Conservation (phyloP, 2,797 vertebrate genomes). For the Tolypeutes matacus region DNA sequence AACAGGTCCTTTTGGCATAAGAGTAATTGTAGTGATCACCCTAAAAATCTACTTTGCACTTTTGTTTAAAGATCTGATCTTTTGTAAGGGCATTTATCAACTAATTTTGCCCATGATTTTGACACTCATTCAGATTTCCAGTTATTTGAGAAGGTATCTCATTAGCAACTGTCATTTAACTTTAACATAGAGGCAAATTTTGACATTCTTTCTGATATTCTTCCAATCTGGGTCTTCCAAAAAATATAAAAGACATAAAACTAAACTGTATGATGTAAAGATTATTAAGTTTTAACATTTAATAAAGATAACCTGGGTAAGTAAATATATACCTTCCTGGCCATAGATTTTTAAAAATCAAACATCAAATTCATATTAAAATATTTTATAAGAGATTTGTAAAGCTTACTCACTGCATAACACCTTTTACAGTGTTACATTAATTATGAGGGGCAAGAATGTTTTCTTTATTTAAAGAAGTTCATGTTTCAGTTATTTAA, state of each 20-base stretch:
- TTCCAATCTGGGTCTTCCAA: not conserved
- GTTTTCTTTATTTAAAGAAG: not conserved
- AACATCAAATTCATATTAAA: not conserved
- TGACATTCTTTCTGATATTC: constrained; percentile 43
- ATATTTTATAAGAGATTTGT: not conserved
- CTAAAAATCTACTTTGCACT: not conserved
- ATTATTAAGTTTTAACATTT: not conserved
- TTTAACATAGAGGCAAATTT: not conserved
- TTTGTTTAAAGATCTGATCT: not conserved
- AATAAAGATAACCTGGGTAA: not conserved
- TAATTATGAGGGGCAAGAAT: not conserved
- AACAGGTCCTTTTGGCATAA: not conserved
- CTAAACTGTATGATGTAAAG: not conserved
- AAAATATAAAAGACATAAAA: not conserved
- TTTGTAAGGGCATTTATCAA: not conserved
- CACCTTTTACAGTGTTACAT: not conserved
- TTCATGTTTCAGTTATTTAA: constrained; percentile 16
- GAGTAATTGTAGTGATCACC: not conserved
- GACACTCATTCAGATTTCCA: not conserved
- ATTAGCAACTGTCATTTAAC: not conserved
- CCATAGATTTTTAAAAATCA: not conserved
- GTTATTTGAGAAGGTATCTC: not conserved
- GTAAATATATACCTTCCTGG: not conserved
- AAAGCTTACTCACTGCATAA: not conserved
- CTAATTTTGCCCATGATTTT: not conserved